phyloP scores from a whole-genome alignment of 2,888 invertebrate genomes.

The Drosophila birchii region DNA sequence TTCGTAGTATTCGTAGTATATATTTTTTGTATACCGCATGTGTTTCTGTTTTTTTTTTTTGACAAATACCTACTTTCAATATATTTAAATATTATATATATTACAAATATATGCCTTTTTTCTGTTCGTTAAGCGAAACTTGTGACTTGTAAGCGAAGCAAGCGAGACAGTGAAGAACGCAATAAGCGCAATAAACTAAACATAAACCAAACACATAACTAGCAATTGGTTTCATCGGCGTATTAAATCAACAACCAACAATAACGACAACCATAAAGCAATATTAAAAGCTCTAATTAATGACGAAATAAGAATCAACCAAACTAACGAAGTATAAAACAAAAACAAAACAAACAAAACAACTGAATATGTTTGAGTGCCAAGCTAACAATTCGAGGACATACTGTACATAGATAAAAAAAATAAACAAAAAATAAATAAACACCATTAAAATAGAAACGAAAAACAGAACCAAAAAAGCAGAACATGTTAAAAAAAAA shows the following conservation, averaged over 20 bases:
- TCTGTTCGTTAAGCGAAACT: conserved; percentile 79
- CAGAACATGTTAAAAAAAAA: conserved; percentile 3
- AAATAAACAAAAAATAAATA: conserved; percentile 27
- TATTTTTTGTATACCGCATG: conserved; percentile 39
- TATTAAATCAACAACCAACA: conserved; percentile 49
- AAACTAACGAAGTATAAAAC: conserved; percentile 36
- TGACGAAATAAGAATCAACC: conserved; percentile 33
- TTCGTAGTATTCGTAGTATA: conserved; percentile 42
- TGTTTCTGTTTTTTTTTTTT: conserved; percentile 26
- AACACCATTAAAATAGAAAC: background rate
- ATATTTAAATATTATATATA: conserved; percentile 10
- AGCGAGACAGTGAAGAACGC: conserved; percentile 44
- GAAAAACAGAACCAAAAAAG: conserved; percentile 7
- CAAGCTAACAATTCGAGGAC: conserved; percentile 82
- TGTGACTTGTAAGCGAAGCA: conserved; percentile 80
- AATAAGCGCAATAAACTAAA: conserved; percentile 56
- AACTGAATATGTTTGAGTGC: conserved; percentile 81
- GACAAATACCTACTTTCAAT: conserved; percentile 42
- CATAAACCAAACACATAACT: conserved; percentile 34
- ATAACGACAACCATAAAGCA: conserved; percentile 43
- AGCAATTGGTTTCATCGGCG: conserved; percentile 61
- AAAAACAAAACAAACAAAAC: conserved; percentile 35
- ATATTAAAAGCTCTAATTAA: conserved; percentile 23
- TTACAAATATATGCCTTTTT: conserved; percentile 51
- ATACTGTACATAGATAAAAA: conserved; percentile 61